Conservation (phyloP, 2,888 invertebrate species). For the Euproctis similis region DNA sequence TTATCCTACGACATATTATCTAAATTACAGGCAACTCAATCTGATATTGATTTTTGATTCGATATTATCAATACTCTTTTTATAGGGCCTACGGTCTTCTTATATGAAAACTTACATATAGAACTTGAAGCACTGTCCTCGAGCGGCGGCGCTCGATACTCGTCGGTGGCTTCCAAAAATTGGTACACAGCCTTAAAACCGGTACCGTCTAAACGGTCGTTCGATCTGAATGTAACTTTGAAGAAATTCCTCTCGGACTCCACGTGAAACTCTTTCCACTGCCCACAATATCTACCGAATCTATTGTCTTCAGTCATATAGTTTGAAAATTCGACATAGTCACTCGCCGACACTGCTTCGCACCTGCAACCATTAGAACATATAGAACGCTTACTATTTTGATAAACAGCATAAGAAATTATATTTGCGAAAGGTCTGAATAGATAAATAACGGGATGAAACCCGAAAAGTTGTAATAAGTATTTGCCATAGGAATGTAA, state of each 20-base stretch:
- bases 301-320: slow-evolving; percentile 92
- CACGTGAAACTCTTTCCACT: slow-evolving; percentile 85
- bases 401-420: too few species aligned
- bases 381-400: too few species aligned
- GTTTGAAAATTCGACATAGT: slow-evolving; percentile 97
- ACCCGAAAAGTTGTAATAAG: too few species aligned
- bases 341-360: slow-evolving; percentile 92
- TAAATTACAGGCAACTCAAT: too few species aligned
- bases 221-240: slow-evolving; percentile 94
- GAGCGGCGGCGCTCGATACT: slow-evolving; percentile 60
- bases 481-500: too few species aligned
- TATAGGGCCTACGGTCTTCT: too few species aligned
- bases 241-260: slow-evolving; percentile 95
- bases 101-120: slow-evolving; percentile 39
- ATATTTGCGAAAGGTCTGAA: too few species aligned
- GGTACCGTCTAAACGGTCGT: slow-evolving; percentile 93
- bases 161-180: slow-evolving; percentile 84
- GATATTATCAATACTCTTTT: too few species aligned
- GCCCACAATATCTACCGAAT: slow-evolving; percentile 92
- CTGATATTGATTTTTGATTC: too few species aligned
- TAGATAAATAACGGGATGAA: too few species aligned
- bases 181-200: slow-evolving; percentile 96
- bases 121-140: slow-evolving; percentile 53
- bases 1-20: too few species aligned
- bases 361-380: slow-evolving; percentile 82